Evolutionary conservation across 2,797 vertebrate species (phyloP).

Genomic region (Octomys mimax): DNA sequence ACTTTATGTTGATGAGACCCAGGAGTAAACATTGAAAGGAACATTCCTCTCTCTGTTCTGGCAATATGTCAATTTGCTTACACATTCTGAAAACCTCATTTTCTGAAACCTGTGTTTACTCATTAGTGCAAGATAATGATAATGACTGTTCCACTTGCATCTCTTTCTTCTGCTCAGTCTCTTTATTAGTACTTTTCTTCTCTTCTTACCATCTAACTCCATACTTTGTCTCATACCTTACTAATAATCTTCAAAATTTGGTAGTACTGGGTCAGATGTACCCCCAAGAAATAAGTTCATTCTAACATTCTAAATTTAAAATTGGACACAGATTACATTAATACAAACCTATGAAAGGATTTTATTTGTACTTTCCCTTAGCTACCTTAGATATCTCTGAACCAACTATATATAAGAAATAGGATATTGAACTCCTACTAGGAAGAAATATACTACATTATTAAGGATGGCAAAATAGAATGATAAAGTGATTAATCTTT

Average conservation of each 20-base stretch:
- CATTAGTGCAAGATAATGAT: conserved; percentile 3
- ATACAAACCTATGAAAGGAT: background rate
- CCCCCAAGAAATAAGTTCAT: background rate
- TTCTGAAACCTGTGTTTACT: background rate
- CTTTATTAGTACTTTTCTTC: background rate
- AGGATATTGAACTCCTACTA: background rate
- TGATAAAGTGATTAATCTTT: background rate
- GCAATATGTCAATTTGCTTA: background rate
- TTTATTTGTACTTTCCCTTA: background rate
- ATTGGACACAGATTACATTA: background rate
- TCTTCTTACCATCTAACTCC: background rate
- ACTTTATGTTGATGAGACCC: conserved; percentile 5
- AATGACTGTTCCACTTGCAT: background rate
- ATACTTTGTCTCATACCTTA: background rate
- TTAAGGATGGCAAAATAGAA: background rate
- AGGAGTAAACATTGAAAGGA: background rate
- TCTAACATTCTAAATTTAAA: conserved; percentile 42
- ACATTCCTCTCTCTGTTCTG: background rate
- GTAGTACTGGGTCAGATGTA: background rate
- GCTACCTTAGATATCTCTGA: background rate
- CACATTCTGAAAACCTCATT: background rate
- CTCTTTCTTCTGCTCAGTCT: background rate
- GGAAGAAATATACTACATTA: background rate
- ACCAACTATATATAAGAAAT: background rate
- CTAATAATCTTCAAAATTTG: background rate